phyloP scores from a whole-genome alignment of 2,888 invertebrate species.

The Scaptomyza polygonia region DNA sequence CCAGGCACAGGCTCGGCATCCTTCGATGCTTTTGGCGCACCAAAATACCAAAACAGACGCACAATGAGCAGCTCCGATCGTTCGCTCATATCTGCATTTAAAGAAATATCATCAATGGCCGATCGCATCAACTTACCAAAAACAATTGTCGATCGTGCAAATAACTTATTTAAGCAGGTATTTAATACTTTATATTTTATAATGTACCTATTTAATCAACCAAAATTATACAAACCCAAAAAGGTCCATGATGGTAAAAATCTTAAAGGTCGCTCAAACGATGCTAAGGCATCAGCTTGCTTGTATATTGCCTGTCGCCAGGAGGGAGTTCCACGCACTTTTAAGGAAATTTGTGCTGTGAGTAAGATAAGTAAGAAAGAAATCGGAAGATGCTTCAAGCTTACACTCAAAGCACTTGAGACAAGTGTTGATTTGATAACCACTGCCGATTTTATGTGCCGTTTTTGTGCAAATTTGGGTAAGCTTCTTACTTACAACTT shows the following conservation, averaged over 20 bases:
- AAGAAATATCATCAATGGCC: slow-evolving; percentile 99
- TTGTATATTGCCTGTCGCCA: slow-evolving; percentile 99
- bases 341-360: slow-evolving; percentile 99
- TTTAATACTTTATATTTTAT: slow-evolving; percentile 22
- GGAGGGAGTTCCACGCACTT: slow-evolving; percentile 99
- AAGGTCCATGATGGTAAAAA: slow-evolving; percentile 97
- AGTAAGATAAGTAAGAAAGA: slow-evolving; percentile 99
- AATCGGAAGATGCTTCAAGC: slow-evolving; percentile 98
- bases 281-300: slow-evolving; percentile 99
- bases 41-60: slow-evolving; percentile 90
- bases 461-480: slow-evolving; percentile 98
- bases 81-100: slow-evolving; percentile 97
- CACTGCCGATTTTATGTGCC: slow-evolving; percentile 99
- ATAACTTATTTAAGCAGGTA: slow-evolving; percentile 97
- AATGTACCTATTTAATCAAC: background rate
- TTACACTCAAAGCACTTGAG: slow-evolving; percentile 97
- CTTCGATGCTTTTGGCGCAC: slow-evolving; percentile 93
- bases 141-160: slow-evolving; percentile 98
- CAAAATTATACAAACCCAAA: background rate
- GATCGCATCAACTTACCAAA: slow-evolving; percentile 98
- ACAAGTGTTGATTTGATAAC: slow-evolving; percentile 99
- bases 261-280: slow-evolving; percentile 97
- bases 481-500: slow-evolving; percentile 13
- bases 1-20: slow-evolving; percentile 91
- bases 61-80: slow-evolving; percentile 97